Conservation (phyloP, 53 echinoderm and acorn worm genomes). For the Patiria pectinifera region DNA sequence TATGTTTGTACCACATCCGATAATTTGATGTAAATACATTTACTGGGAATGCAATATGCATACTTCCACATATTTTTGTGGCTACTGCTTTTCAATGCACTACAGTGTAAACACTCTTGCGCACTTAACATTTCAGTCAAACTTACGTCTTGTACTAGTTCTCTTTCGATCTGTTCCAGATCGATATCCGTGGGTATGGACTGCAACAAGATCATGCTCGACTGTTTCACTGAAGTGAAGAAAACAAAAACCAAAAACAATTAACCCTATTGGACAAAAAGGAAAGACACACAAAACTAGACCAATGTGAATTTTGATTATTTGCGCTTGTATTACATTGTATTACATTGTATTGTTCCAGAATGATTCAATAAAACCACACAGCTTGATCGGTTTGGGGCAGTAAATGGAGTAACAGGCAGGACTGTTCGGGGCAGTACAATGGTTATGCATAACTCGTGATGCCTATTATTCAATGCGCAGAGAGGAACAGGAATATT, state of each 20-base stretch:
- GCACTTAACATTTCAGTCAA: not conserved
- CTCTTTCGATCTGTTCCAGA: slow-evolving; percentile 74
- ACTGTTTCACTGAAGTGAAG: slow-evolving; percentile 78
- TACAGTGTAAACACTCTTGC: too few species aligned
- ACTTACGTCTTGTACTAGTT: slow-evolving; percentile 68
- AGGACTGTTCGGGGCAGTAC: not conserved
- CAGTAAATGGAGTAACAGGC: not conserved
- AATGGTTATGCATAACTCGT: too few species aligned
- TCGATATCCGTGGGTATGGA: slow-evolving; percentile 85
- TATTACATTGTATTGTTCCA: not conserved
- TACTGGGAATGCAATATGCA: too few species aligned
- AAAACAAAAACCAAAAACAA: not conserved
- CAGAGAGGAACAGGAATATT: not conserved
- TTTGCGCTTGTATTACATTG: not conserved
- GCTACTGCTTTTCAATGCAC: too few species aligned
- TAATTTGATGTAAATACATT: too few species aligned
- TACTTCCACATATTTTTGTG: too few species aligned
- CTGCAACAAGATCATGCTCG: slow-evolving; percentile 86
- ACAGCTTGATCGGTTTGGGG: too few species aligned
- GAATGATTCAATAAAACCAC: too few species aligned
- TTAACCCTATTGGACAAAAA: not conserved
- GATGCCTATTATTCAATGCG: not conserved
- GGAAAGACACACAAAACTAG: too few species aligned
- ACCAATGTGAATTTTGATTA: not conserved
- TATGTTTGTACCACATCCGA: not conserved